Conservation (phyloP, 2,113 vertebrate genomes). For the Gracilinanus agilis region DNA sequence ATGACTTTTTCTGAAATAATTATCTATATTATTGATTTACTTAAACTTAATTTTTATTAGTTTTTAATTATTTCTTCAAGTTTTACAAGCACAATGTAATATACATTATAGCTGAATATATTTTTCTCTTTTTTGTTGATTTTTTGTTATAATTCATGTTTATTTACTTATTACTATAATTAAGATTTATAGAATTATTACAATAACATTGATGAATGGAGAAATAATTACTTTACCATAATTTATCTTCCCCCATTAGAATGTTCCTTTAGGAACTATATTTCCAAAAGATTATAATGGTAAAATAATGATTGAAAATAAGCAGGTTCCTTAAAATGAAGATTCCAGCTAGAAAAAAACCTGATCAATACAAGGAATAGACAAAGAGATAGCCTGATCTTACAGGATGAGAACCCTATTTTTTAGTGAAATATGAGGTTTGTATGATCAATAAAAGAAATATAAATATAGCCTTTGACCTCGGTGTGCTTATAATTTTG, state of each 20-base stretch:
- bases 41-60: background rate
- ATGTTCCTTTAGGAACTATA: no score
- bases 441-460: background rate
- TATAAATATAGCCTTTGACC: background rate
- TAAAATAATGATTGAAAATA: no score
- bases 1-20: background rate
- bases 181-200: background rate
- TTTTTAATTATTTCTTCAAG: background rate
- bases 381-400: background rate
- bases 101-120: background rate
- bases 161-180: background rate
- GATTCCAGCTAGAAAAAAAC: background rate
- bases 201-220: background rate
- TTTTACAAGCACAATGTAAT: background rate
- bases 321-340: background rate
- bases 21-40: background rate
- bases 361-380: background rate
- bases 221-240: background rate
- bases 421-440: background rate
- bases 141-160: background rate
- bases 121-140: background rate
- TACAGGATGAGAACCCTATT: background rate
- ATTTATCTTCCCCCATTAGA: no score
- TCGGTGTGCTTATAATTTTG: constrained; percentile 28
- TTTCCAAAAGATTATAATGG: no score